A percentile compares a stretch with the other conserved stretches of the same genome.
Conservation (phyloP, 2,113 vertebrate species). For the Otolemur garnettii region DNA sequence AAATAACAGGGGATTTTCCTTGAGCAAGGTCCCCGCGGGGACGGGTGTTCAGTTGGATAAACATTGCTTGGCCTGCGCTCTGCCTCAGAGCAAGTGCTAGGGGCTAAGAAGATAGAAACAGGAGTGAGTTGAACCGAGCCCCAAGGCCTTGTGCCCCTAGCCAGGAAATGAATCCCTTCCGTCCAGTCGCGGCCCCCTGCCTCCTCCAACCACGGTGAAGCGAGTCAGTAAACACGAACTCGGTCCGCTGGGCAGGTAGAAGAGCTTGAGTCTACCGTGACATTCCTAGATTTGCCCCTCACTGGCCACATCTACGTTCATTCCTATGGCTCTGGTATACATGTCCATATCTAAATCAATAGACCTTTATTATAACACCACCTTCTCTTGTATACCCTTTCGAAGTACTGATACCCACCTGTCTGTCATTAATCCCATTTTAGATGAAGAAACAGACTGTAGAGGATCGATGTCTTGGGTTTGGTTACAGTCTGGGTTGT, state of each 20-base stretch:
- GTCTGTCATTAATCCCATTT: neutral
- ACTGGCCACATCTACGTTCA: neutral
- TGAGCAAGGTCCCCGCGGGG: neutral
- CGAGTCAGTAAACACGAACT: neutral
- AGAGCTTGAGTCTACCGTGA: neutral
- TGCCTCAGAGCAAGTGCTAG: neutral
- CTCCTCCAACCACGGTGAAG: rapidly evolving
- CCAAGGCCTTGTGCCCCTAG: neutral
- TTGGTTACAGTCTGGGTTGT: neutral
- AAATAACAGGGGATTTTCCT: neutral
- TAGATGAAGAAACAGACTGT: neutral
- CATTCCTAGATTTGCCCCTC: neutral
- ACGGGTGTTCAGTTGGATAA: neutral
- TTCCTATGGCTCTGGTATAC: neutral
- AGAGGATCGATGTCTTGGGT: neutral
- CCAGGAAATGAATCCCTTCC: neutral
- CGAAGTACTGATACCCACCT: neutral
- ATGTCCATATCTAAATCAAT: neutral
- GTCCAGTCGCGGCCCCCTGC: neutral
- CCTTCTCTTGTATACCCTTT: neutral
- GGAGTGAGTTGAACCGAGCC: neutral
- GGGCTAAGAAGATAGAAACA: neutral
- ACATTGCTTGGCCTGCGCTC: neutral
- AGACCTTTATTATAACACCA: neutral
- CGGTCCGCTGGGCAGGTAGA: neutral